Conservation (phyloP, 2,797 vertebrate genomes). For the Amniataba percoides region DNA sequence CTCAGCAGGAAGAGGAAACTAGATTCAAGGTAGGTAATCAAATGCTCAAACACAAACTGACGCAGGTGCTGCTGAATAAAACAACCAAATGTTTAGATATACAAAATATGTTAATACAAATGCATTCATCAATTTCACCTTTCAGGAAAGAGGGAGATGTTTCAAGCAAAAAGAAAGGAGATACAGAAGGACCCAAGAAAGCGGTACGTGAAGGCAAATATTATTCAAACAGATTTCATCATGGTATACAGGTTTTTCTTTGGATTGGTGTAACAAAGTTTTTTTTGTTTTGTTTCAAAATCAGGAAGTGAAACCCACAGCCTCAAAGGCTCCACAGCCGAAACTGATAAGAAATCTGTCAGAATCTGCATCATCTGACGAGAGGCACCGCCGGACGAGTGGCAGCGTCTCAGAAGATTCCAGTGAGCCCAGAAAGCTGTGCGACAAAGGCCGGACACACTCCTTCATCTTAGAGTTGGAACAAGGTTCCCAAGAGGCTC, state of each 20-base stretch:
- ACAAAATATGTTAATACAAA: neutral
- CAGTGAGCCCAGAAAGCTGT: conserved; percentile 85
- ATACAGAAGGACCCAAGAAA: conserved; percentile 85
- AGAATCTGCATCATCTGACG: conserved; percentile 86
- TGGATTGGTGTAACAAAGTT: neutral
- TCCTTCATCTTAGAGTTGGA: conserved; percentile 89
- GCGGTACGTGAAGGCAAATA: conserved; percentile 80
- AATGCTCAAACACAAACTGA: neutral
- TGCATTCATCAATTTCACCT: conserved; percentile 2
- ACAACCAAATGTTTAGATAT: neutral
- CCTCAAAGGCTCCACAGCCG: conserved; percentile 78
- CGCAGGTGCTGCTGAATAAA: neutral
- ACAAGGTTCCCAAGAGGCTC: conserved; percentile 87
- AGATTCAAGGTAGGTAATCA: conserved; percentile 87
- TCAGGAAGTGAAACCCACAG: conserved; percentile 86
- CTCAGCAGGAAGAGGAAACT: conserved; percentile 94
- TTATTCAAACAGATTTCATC: neutral
- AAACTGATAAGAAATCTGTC: conserved; percentile 87
- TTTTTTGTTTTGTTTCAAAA: conserved; percentile 59
- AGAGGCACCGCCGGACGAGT: conserved; percentile 86
- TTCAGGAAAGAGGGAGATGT: conserved; percentile 88
- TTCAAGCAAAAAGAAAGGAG: conserved; percentile 89
- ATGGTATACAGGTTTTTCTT: neutral
- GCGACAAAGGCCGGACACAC: conserved; percentile 85
- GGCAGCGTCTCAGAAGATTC: conserved; percentile 83